phyloP scores from a whole-genome alignment of 2,797 vertebrate genomes.

The Lagorchestes hirsutus region DNA sequence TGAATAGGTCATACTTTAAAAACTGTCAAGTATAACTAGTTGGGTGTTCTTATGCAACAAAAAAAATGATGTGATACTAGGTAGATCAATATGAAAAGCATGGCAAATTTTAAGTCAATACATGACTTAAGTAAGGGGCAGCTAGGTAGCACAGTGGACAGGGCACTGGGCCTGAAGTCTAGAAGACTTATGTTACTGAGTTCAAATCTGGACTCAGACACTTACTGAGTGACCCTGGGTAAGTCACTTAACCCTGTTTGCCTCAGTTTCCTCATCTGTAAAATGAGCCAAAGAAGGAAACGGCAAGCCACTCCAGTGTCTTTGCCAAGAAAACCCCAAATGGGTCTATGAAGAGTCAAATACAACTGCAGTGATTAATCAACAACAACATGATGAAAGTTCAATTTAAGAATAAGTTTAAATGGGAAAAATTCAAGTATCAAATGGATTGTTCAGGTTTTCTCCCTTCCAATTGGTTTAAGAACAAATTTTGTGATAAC shows the following conservation, averaged over 20 bases:
- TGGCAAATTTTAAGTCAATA: neutral
- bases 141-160: neutral
- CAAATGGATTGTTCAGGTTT: neutral
- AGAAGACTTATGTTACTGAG: neutral
- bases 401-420: conserved; percentile 49
- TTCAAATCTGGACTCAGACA: neutral
- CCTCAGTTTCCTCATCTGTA: neutral
- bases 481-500: conserved; percentile 44
- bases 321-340: neutral
- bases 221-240: neutral
- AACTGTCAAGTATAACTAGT: neutral
- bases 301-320: neutral
- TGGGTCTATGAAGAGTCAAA: neutral
- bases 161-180: neutral
- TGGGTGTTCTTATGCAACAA: neutral
- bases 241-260: neutral
- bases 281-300: neutral
- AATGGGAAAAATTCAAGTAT: conserved; percentile 27
- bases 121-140: neutral
- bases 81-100: neutral
- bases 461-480: neutral
- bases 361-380: neutral
- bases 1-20: neutral
- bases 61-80: neutral
- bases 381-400: neutral